Conservation (phyloP, 2,797 vertebrate species). For the Oophaga sylvatica region DNA sequence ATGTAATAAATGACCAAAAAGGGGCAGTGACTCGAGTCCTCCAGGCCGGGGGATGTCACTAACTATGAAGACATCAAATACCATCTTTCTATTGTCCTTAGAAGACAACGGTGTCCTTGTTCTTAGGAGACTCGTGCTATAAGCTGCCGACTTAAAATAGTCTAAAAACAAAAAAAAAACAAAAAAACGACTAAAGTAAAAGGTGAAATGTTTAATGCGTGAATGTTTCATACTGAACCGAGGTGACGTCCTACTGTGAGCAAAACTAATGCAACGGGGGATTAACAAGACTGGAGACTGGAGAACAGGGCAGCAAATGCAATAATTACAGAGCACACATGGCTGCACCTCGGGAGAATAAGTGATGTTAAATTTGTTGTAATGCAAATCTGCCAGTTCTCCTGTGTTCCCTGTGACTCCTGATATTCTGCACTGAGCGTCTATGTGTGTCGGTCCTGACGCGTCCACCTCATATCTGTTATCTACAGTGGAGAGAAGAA, state of each 20-base stretch:
- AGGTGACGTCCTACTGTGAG: not conserved
- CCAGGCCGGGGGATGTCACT: not conserved
- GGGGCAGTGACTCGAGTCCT: not conserved
- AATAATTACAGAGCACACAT: too few species aligned
- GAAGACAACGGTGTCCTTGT: slow-evolving; percentile 1
- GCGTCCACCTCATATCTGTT: too few species aligned
- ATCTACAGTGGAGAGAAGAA: too few species aligned
- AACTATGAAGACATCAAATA: not conserved
- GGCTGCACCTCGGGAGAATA: too few species aligned
- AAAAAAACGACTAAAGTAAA: not conserved
- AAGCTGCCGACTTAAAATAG: not conserved
- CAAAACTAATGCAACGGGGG: too few species aligned
- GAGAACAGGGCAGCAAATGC: too few species aligned
- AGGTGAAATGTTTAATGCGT: not conserved
- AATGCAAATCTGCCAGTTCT: too few species aligned
- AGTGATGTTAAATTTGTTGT: too few species aligned
- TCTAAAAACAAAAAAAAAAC: not conserved
- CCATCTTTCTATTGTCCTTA: not conserved
- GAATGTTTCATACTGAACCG: not conserved
- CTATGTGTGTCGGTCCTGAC: too few species aligned
- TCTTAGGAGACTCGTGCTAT: not conserved
- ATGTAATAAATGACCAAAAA: not conserved
- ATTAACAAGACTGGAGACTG: too few species aligned
- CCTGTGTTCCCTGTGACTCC: too few species aligned
- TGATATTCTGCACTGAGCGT: too few species aligned